These are phyloP conservation scores for Astropecten irregularis DNA, from an alignment of 53 echinoderm and acorn worm species.

Conservation along the genomic window DNA sequence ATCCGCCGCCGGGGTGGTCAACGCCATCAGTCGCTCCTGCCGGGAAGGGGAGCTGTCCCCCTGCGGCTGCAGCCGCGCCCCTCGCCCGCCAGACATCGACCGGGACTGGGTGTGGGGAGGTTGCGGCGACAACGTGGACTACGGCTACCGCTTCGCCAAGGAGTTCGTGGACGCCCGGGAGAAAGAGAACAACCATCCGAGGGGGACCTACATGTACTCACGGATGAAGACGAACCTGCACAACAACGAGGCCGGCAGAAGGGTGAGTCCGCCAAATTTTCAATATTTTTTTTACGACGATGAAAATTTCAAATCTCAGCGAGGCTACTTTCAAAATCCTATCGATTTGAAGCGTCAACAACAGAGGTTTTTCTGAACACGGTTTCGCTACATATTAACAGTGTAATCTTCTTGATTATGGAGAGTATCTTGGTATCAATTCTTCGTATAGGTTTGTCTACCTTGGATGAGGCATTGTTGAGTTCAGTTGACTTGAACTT, in stretches of 20 bases:
- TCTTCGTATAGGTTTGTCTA: no score
- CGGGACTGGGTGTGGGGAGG: conserved; percentile 99
- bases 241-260: conserved; percentile 98
- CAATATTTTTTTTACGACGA: no score
- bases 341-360: no score
- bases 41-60: conserved; percentile 90
- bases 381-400: no score
- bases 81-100: conserved; percentile 80
- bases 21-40: conserved; percentile 89
- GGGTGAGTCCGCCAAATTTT: conserved; percentile 83
- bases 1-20: conserved; percentile 94
- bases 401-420: no score
- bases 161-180: conserved; percentile 95
- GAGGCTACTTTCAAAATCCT: no score
- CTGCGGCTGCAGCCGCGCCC: conserved; percentile 84
- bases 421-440: no score
- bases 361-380: no score
- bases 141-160: conserved; percentile 92
- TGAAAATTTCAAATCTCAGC: no score
- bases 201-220: conserved; percentile 66
- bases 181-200: conserved; percentile 77
- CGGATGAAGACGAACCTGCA: conserved; percentile 92
- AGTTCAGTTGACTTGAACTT: no score
- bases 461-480: no score
- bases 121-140: conserved; percentile 99